Percentiles rank a stretch among this genome's conserved stretches.
Conservation (phyloP, 2,888 invertebrate genomes). For the Tetropium fuscum region DNA sequence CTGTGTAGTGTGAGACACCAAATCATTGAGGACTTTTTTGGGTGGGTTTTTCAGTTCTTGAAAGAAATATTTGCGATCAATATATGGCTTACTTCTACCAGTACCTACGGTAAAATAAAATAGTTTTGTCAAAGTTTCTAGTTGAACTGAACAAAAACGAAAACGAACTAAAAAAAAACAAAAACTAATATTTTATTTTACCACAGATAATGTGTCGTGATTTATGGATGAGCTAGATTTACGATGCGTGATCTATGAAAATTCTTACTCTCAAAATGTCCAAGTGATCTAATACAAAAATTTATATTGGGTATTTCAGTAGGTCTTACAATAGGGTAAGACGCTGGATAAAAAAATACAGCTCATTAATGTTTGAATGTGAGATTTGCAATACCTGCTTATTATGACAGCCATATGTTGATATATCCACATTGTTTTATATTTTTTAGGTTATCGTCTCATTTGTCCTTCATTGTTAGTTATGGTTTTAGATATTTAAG, state of each 20-base stretch:
- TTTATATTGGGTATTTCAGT: too few species aligned
- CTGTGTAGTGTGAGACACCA: conserved; percentile 66
- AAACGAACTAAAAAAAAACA: conserved; percentile 43
- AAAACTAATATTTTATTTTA: conserved; percentile 56
- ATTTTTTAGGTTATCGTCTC: too few species aligned
- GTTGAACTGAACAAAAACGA: conserved; percentile 32
- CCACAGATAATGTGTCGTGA: conserved; percentile 50
- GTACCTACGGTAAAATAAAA: conserved; percentile 71
- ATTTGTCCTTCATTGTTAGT: too few species aligned
- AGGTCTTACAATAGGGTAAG: too few species aligned
- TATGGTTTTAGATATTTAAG: too few species aligned
- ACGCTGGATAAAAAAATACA: too few species aligned
- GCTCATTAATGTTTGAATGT: too few species aligned
- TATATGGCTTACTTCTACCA: conserved; percentile 91
- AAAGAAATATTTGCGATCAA: conserved; percentile 97
- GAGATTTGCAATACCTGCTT: too few species aligned
- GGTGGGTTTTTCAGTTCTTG: conserved; percentile 95
- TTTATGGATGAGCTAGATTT: conserved; percentile 23
- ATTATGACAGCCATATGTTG: too few species aligned
- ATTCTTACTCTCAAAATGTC: too few species aligned
- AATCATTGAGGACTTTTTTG: conserved; percentile 91
- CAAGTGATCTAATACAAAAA: too few species aligned
- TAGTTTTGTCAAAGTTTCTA: conserved; percentile 38
- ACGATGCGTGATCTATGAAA: not conserved
- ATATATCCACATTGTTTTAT: too few species aligned